phyloP scores from a whole-genome alignment of 2,113 vertebrate genomes.

The Helogale parvula region DNA sequence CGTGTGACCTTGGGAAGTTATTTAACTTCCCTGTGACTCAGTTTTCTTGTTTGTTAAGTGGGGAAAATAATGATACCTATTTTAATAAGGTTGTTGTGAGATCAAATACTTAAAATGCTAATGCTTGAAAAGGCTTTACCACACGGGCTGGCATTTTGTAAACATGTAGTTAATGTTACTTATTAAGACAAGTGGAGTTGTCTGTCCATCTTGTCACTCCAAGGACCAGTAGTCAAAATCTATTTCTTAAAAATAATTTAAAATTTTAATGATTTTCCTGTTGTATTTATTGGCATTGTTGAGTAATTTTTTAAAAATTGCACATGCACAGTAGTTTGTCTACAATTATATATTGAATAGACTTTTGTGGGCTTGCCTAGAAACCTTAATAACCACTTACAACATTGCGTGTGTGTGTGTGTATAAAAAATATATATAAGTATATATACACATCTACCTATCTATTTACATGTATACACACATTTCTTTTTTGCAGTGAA shows the following conservation, averaged over 20 bases:
- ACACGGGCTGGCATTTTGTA: not conserved
- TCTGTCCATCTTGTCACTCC: not conserved
- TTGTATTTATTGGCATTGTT: slow-evolving; percentile 21
- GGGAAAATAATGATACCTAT: not conserved
- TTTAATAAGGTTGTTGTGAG: slow-evolving; percentile 19
- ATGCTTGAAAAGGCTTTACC: not conserved
- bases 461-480: not conserved
- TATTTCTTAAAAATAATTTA: slow-evolving; percentile 25
- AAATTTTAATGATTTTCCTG: slow-evolving; percentile 26
- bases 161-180: not conserved
- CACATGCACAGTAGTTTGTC: not conserved
- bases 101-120: slow-evolving; percentile 12
- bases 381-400: not conserved
- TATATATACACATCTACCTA: not conserved
- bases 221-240: not conserved
- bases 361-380: not conserved
- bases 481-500: not conserved
- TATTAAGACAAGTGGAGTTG: not conserved
- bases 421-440: not conserved
- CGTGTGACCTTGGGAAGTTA: not conserved
- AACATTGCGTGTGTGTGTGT: not conserved
- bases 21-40: not conserved
- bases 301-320: not conserved
- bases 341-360: not conserved
- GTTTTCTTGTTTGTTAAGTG: slow-evolving; percentile 41